Conservation (phyloP, 2,888 invertebrate species). For the Spialia ferax region DNA sequence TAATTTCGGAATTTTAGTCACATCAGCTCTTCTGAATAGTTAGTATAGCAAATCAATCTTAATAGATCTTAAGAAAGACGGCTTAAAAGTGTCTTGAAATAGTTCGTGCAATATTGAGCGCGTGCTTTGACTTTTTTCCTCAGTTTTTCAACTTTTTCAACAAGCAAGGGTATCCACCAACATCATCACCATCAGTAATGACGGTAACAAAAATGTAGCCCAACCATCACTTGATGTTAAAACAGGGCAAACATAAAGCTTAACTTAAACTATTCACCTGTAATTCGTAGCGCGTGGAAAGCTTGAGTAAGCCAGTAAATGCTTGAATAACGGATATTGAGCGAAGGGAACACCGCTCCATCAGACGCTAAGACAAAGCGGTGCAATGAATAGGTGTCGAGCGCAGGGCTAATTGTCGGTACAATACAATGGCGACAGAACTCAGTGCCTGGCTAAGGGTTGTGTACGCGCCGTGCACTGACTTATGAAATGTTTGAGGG, state of each 20-base stretch:
- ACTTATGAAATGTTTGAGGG: not conserved
- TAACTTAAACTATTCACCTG: not conserved
- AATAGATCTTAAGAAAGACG: not conserved
- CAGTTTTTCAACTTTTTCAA: not conserved
- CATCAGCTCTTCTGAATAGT: not conserved
- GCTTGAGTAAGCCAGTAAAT: not conserved
- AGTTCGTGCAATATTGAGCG: not conserved
- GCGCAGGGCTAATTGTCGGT: slow-evolving; percentile 54
- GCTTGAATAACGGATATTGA: slow-evolving; percentile 50
- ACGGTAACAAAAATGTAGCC: not conserved
- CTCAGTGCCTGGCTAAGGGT: not conserved
- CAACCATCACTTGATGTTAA: not conserved
- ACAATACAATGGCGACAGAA: slow-evolving; percentile 55
- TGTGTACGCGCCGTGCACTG: not conserved
- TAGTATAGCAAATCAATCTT: no score
- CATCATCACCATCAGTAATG: not conserved
- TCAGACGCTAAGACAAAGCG: slow-evolving; percentile 67
- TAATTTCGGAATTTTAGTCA: not conserved
- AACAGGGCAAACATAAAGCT: not conserved
- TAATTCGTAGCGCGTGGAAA: not conserved
- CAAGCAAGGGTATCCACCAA: not conserved
- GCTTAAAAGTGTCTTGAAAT: not conserved
- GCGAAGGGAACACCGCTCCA: slow-evolving; percentile 57
- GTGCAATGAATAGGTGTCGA: slow-evolving; percentile 77
- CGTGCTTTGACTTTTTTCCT: not conserved